Evolutionary conservation across 2,888 invertebrate species (phyloP).

Genomic region (Calliopum simillimum): DNA sequence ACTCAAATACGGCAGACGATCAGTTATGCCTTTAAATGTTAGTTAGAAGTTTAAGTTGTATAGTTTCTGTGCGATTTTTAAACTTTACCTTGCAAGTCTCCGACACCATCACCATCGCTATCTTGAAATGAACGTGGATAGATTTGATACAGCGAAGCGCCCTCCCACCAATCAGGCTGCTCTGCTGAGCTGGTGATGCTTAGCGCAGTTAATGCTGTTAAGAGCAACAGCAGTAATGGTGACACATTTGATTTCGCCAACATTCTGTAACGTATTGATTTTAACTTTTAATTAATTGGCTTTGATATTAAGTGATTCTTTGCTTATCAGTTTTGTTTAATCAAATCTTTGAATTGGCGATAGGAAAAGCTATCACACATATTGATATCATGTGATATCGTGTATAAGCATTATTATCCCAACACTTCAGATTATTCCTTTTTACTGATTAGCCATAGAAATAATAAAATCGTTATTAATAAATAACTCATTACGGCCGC

Average conservation of each 20-base stretch:
- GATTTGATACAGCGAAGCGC: conserved; percentile 84
- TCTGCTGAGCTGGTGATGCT: not conserved
- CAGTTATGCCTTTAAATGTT: conserved; percentile 69
- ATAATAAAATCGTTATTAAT: too few species aligned
- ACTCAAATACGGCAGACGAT: conserved; percentile 74
- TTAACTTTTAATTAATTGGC: not conserved
- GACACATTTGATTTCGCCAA: not conserved
- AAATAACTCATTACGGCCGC: too few species aligned
- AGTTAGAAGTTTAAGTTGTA: too few species aligned
- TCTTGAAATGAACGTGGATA: conserved; percentile 89
- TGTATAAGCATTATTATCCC: too few species aligned
- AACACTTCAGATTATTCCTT: too few species aligned
- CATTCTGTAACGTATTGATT: not conserved
- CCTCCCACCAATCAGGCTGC: conserved; percentile 83
- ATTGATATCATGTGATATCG: too few species aligned
- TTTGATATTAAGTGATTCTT: not conserved
- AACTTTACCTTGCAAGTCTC: conserved; percentile 79
- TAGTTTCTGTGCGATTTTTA: not conserved
- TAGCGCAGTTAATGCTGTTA: not conserved
- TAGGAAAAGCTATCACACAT: too few species aligned
- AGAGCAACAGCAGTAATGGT: not conserved
- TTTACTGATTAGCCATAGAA: too few species aligned
- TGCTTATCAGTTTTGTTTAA: not conserved
- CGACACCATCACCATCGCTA: conserved; percentile 83
- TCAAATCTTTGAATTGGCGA: not conserved